Evolutionary conservation across 2,888 invertebrate species (phyloP), one percentile per base, ranked within the genome.

Genomic region (Metacarcinus magister): DNA sequence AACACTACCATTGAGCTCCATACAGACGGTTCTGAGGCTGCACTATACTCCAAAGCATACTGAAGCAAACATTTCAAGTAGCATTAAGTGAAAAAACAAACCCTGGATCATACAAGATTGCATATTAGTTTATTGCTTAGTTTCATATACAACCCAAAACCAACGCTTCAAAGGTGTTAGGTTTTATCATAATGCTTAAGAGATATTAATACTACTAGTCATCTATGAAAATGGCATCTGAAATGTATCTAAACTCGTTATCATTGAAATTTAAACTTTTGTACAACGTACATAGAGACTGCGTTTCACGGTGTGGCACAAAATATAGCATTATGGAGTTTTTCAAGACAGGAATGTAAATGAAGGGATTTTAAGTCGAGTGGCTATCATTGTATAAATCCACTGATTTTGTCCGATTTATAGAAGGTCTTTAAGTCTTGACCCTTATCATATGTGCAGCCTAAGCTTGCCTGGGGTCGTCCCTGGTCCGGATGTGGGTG

Each of bases 361-460:
- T 2, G 98, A 98, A 28, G 98, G 97, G 10, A 98, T 98, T 0
- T 98, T 98, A 0, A 98, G n/a, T 98, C 94, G 98, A 44, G 97
- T 97, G 0, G 99, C 98, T 92, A 99, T 98, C 98, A 60, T 98
- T 97, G 97, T 98, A 97, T 99, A 99, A 2, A 97, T 97, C 96
- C 98, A 98, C 98, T 98, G 98, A 89, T 98, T 98, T 0, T 98
- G 98, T 0, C 98, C 99, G 98, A 99, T 98, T 98, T 98, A 97
- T 99, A 99, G 44, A 99, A 98, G 97, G 99, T 98, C 32, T 98
- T 98, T 97, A 98, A 98, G 19, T 98, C 98, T 97, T 98, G 98
- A 0, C 99, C 99, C 44, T 98, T 97, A 0, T 98, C 97, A 95
- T 98, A 16, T 98, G 98, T 19, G 98, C 98, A 89, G 97, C 97